Evolutionary conservation across 2,888 invertebrate genomes (phyloP).

Genomic region (Tryphoninae sp.): DNA sequence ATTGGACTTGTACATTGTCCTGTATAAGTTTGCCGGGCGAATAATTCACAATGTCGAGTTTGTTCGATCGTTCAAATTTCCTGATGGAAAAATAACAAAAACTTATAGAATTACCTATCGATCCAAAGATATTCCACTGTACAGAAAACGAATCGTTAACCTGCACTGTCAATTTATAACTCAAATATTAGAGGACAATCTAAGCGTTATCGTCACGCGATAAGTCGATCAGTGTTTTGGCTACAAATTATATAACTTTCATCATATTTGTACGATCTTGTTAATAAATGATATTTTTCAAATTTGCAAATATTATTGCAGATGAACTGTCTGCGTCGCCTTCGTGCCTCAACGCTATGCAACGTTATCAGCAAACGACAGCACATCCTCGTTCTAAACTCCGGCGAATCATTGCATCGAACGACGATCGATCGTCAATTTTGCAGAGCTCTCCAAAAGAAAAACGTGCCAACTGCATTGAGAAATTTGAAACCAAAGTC

Average conservation of each 20-base stretch:
- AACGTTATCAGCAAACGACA: slow-evolving; percentile 60
- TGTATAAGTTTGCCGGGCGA: slow-evolving; percentile 76
- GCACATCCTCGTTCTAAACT: slow-evolving; percentile 18
- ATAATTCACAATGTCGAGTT: slow-evolving; percentile 76
- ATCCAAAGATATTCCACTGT: slow-evolving; percentile 76
- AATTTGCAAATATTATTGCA: slow-evolving; percentile 46
- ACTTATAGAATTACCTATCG: slow-evolving; percentile 79
- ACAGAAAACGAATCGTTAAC: slow-evolving; percentile 76
- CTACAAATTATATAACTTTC: neutral
- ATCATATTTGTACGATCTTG: slow-evolving; percentile 2
- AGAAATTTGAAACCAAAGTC: slow-evolving; percentile 75
- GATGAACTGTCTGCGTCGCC: slow-evolving; percentile 70
- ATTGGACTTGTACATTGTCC: slow-evolving; percentile 70
- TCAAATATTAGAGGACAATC: slow-evolving; percentile 70
- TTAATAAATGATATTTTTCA: slow-evolving; percentile 38
- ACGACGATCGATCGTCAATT: slow-evolving; percentile 15
- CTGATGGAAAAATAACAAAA: slow-evolving; percentile 70
- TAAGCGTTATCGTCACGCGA: slow-evolving; percentile 59
- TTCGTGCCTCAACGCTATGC: slow-evolving; percentile 58
- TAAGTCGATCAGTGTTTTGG: slow-evolving; percentile 44
- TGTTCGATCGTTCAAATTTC: slow-evolving; percentile 73
- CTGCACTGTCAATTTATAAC: slow-evolving; percentile 77
- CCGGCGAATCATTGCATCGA: slow-evolving; percentile 18
- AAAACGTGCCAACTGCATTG: slow-evolving; percentile 67
- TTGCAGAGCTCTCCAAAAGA: slow-evolving; percentile 50